Conservation (phyloP, 2,888 invertebrate genomes). For the Microplitis manilae region DNA sequence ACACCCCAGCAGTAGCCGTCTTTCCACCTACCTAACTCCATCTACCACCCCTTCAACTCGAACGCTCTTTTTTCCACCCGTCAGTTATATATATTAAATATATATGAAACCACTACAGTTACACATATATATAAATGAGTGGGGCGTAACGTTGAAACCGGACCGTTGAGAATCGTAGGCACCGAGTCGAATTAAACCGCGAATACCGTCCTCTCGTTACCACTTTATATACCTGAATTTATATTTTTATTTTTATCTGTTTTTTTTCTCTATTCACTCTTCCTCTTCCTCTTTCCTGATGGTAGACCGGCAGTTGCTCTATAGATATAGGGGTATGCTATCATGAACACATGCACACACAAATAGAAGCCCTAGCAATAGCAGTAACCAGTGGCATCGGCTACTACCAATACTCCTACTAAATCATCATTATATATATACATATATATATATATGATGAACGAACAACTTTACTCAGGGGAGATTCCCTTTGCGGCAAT, state of each 20-base stretch:
- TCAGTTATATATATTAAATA: conserved; percentile 32
- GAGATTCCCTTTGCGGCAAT: conserved; percentile 58
- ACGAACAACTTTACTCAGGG: conserved; percentile 33
- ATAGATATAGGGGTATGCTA: too few species aligned
- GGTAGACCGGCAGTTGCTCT: neutral
- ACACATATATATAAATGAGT: conserved; percentile 42
- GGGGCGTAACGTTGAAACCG: conserved; percentile 36
- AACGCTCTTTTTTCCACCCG: neutral
- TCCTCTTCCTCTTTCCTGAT: neutral
- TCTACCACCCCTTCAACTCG: conserved; percentile 18
- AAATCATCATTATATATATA: conserved; percentile 26
- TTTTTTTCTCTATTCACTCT: neutral
- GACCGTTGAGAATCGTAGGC: conserved; percentile 39
- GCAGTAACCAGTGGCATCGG: too few species aligned
- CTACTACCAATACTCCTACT: too few species aligned
- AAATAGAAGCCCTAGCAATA: too few species aligned
- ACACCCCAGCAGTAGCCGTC: conserved; percentile 36
- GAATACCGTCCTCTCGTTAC: conserved; percentile 41
- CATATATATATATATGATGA: conserved; percentile 19
- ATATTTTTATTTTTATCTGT: neutral
- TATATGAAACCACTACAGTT: conserved; percentile 22
- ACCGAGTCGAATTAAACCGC: conserved; percentile 48
- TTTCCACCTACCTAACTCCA: conserved; percentile 29
- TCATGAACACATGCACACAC: too few species aligned
- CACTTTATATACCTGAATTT: conserved; percentile 19